Evolutionary conservation across 2,888 invertebrate genomes (phyloP).

Genomic region (Chloroclystis v-ata): DNA sequence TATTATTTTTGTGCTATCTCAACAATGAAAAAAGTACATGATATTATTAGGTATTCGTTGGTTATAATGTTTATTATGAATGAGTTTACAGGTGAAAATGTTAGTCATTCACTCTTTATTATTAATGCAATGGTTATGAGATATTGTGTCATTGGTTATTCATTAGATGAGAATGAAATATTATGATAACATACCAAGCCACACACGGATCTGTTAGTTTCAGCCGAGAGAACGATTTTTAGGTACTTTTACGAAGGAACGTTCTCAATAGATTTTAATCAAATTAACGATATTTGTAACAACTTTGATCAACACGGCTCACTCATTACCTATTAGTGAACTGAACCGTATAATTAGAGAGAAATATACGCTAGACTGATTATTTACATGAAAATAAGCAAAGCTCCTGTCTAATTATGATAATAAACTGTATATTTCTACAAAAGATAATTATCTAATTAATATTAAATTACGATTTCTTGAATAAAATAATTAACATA

Average conservation of each 20-base stretch:
- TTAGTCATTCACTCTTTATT: too few relatives aligned
- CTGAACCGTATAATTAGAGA: slow-evolving; percentile 50
- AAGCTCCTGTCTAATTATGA: slow-evolving; percentile 28
- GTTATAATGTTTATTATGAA: neutral
- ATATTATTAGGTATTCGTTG: neutral
- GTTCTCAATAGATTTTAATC: slow-evolving; percentile 13
- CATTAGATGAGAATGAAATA: too few relatives aligned
- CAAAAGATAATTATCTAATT: too few relatives aligned
- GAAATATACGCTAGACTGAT: slow-evolving; percentile 44
- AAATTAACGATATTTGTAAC: slow-evolving; percentile 10
- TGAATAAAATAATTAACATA: too few relatives aligned
- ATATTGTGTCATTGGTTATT: too few relatives aligned
- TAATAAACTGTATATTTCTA: too few relatives aligned
- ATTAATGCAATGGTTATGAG: too few relatives aligned
- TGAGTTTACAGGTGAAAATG: neutral
- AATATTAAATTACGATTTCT: too few relatives aligned
- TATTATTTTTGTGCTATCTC: slow-evolving; percentile 2
- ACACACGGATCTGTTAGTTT: too few relatives aligned
- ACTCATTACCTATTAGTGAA: slow-evolving; percentile 41
- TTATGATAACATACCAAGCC: too few relatives aligned
- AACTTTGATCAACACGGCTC: slow-evolving; percentile 34
- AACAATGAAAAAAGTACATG: neutral
- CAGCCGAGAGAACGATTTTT: too few relatives aligned
- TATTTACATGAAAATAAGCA: slow-evolving; percentile 41
- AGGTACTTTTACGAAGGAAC: too few relatives aligned